Evolutionary conservation across 2,888 invertebrate species (phyloP).

Genomic region (Sepioteuthis lessoniana): DNA sequence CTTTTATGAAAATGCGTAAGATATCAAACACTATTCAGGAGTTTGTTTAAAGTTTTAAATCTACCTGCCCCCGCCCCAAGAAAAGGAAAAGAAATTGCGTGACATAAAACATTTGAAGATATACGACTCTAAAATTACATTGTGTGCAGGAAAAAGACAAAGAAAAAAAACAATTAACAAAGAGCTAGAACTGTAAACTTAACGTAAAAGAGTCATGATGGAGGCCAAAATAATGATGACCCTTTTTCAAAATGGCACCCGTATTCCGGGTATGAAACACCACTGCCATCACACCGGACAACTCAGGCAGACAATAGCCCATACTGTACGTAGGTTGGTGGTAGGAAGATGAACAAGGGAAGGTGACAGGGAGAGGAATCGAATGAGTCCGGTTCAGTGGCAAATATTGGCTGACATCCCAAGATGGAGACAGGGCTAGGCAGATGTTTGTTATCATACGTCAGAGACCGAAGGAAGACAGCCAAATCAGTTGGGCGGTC

Average conservation of each 20-base stretch:
- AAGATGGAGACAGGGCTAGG: background rate
- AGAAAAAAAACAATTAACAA: too few relatives aligned
- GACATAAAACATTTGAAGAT: too few relatives aligned
- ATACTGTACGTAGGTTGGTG: background rate
- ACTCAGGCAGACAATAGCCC: background rate
- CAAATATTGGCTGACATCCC: slow-evolving; percentile 14
- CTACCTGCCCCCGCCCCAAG: too few relatives aligned
- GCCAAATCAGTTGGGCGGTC: slow-evolving; percentile 33
- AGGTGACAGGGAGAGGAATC: background rate
- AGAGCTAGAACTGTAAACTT: background rate
- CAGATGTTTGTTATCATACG: slow-evolving; percentile 17
- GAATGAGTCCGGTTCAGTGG: background rate
- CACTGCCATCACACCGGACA: background rate
- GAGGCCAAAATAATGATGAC: background rate
- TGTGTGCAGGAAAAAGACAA: too few relatives aligned
- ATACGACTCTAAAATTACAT: too few relatives aligned
- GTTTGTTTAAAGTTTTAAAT: too few relatives aligned
- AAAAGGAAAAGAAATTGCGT: too few relatives aligned
- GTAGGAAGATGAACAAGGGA: background rate
- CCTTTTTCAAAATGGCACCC: background rate
- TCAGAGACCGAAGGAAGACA: background rate
- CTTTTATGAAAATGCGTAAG: too few relatives aligned
- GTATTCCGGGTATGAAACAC: background rate
- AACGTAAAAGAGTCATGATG: background rate
- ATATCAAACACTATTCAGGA: too few relatives aligned